A percentile compares a stretch with the other conserved stretches of the same genome.
Conservation (phyloP, 2,888 invertebrate genomes). For the Amiota minor region DNA sequence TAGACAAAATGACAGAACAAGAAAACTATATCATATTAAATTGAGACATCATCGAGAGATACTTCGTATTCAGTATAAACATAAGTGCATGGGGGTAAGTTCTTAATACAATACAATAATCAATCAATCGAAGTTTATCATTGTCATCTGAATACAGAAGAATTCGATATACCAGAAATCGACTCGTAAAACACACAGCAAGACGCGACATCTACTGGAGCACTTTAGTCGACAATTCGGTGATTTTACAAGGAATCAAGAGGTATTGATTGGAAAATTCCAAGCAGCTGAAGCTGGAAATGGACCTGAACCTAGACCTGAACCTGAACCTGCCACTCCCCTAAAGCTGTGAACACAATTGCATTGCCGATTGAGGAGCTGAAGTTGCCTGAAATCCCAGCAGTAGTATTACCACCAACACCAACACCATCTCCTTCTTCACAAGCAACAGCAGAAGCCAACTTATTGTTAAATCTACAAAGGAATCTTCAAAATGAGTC, state of each 20-base stretch:
- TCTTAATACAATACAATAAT: not conserved
- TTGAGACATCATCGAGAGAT: constrained; percentile 66
- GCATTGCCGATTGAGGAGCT: not conserved
- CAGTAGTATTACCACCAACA: not conserved
- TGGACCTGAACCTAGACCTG: not conserved
- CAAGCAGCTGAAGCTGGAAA: constrained; percentile 45
- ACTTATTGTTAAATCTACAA: not conserved
- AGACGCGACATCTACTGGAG: constrained; percentile 55
- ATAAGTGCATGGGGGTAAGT: constrained; percentile 66
- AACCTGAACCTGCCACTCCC: too few relatives aligned
- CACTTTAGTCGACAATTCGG: constrained; percentile 62
- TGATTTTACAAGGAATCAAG: constrained; percentile 64
- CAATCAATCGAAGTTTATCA: not conserved
- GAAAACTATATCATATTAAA: constrained; percentile 61
- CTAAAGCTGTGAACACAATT: not conserved
- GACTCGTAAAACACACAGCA: constrained; percentile 44
- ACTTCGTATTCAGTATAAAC: constrained; percentile 63
- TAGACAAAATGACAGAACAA: constrained; percentile 62
- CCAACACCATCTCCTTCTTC: not conserved
- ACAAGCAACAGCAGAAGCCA: not conserved
- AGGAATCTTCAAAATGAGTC: not conserved
- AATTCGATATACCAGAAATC: constrained; percentile 51
- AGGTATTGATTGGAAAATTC: constrained; percentile 59
- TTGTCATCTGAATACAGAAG: constrained; percentile 52
- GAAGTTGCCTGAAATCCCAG: not conserved